Conservation (phyloP, 2,113 vertebrate species). For the Trematomus loennbergii region DNA sequence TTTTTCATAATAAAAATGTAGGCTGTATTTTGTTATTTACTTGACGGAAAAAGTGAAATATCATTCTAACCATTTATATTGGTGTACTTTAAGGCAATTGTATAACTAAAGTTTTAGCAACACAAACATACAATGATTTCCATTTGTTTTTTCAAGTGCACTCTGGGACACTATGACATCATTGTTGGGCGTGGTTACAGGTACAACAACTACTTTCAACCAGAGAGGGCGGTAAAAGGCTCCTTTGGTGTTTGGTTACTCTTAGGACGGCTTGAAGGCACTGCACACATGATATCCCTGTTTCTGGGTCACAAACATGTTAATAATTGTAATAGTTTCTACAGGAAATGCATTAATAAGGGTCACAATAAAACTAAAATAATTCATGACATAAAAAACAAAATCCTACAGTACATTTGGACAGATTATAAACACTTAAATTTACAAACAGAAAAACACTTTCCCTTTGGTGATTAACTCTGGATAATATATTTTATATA, state of each 20-base stretch:
- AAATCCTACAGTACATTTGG: constrained; percentile 68
- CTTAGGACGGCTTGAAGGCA: constrained; percentile 53
- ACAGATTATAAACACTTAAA: constrained; percentile 63
- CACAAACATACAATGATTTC: neutral
- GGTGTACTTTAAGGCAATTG: constrained; percentile 17
- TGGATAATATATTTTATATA: constrained; percentile 81
- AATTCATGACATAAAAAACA: constrained; percentile 46
- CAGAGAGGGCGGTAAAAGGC: neutral
- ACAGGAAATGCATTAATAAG: constrained; percentile 41
- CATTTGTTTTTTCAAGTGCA: too few species aligned
- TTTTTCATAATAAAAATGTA: neutral
- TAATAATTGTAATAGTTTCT: constrained; percentile 41
- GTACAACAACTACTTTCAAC: constrained; percentile 3
- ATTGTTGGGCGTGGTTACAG: constrained; percentile 15
- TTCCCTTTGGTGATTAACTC: constrained; percentile 83
- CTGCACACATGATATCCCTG: constrained; percentile 52
- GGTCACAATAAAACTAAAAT: constrained; percentile 26
- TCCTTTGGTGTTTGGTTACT: neutral
- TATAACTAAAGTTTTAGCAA: constrained; percentile 16
- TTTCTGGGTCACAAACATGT: constrained; percentile 52
- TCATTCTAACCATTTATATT: constrained; percentile 7
- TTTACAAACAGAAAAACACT: constrained; percentile 71
- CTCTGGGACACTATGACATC: constrained; percentile 11
- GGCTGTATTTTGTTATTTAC: constrained; percentile 8
- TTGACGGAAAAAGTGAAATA: constrained; percentile 8